phyloP scores from a whole-genome alignment of 2,797 vertebrate genomes.

The Sternotherus odoratus region DNA sequence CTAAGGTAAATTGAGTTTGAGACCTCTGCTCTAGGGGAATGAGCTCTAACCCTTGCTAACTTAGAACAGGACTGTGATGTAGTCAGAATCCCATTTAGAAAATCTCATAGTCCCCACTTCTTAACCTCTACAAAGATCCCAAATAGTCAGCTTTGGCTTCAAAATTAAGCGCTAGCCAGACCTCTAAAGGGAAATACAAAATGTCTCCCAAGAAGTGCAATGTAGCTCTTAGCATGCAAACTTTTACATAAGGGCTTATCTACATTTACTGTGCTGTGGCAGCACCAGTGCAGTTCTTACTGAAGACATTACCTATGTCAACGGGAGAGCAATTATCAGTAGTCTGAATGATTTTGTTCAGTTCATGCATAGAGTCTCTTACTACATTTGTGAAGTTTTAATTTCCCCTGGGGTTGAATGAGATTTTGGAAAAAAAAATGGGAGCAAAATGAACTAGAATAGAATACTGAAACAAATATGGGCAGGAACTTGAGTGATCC shows the following conservation, averaged over 20 bases:
- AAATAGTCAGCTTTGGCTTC: background rate
- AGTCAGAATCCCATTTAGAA: background rate
- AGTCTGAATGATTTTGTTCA: background rate
- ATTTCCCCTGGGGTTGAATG: background rate
- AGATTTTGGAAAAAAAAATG: background rate
- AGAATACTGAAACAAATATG: background rate
- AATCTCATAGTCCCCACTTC: background rate
- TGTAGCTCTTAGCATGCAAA: background rate
- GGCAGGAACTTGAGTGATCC: background rate
- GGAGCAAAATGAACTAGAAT: background rate
- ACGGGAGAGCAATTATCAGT: background rate
- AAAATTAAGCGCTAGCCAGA: background rate
- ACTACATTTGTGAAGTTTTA: background rate
- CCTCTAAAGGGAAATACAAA: background rate
- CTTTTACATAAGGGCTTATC: background rate
- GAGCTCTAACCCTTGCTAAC: background rate
- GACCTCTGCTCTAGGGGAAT: background rate
- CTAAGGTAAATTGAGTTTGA: no score
- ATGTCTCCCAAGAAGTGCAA: background rate
- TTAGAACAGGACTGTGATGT: background rate
- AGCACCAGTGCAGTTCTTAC: background rate
- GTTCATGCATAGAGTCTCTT: background rate
- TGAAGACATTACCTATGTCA: background rate
- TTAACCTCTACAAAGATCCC: background rate
- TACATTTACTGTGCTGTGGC: background rate